These are phyloP conservation scores for Ploceus nigricollis DNA, from an alignment of 2,113 vertebrate species.

Conservation along the genomic window DNA sequence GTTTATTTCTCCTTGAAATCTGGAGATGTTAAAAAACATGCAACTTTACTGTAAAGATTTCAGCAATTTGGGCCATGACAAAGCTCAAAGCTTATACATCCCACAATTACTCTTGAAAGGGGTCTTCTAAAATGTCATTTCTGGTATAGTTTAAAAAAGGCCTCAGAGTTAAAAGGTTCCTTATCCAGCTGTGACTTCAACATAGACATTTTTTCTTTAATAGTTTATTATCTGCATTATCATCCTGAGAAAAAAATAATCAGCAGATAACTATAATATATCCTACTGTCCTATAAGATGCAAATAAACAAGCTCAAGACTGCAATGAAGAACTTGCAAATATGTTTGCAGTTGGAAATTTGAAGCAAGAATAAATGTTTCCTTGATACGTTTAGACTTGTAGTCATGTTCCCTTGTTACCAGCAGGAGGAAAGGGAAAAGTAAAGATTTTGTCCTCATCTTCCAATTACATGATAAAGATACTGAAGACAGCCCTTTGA, in stretches of 20 bases:
- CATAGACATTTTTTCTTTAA: neutral
- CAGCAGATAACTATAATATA: neutral
- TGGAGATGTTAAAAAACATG: neutral
- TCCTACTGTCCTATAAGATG: neutral
- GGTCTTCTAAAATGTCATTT: neutral
- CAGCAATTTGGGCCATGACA: neutral
- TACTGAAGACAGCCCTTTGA: neutral
- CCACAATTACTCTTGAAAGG: neutral
- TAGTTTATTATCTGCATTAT: neutral
- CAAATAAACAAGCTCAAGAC: neutral
- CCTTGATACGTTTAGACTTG: neutral
- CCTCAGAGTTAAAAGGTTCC: neutral
- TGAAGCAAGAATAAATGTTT: neutral
- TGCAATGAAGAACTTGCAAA: neutral
- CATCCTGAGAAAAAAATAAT: neutral
- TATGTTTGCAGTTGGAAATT: neutral
- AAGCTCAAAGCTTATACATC: neutral
- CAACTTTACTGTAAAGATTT: neutral
- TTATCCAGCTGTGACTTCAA: neutral
- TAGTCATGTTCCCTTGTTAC: neutral
- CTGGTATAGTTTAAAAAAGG: neutral
- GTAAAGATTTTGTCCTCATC: neutral
- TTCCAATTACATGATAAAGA: neutral
- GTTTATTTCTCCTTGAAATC: neutral
- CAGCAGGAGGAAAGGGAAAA: neutral